Base-by-base conservation (phyloP, 2,888 invertebrate species). In the Oxyteleia sp. region DNA sequence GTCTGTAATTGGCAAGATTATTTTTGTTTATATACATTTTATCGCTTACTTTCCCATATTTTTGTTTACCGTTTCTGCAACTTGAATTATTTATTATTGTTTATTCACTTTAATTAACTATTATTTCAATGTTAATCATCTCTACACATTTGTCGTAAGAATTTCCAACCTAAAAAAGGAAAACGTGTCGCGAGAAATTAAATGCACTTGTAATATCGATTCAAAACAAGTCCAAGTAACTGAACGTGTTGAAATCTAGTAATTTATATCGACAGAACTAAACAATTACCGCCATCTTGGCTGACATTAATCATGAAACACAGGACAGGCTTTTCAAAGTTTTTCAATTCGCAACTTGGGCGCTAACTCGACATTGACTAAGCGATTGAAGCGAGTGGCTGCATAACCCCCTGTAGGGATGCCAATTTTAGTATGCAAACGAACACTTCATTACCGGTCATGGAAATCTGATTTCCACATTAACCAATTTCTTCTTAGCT, bases 231-330 rank as follows among this genome's bases (percentile, higher is more conserved):
- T 49, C 85, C 86, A 85, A 84, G 87, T 43, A 43, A 69, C 61
- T 32, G 15, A 47, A 49, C 53, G 18, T 29, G 59, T 45, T 51
- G 72, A 64, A 80, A 45, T 64, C 47, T 35, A 74, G 66, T 59
- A 68, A 81, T 74, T 68, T 75, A 63, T 55, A 82, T 71, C 45
- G 74, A 74, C 61, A 74, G 72, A 66, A 84, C 76, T 68, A 86
- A 82, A 64, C 81, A 74, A 84, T 80, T 79, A 79, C 74, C 72
- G 32, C 64, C 72, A 72, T 76, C 80, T 78, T 61, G 57, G 61
- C 47, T 49, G 41, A 49, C 72, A 85, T 85, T 85, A 84, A 85
- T 85, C 84, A 85, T 68, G 71, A 71, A 59, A 81, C 53, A 35
- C 72, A 61, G 78, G 78, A 76, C 78, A n/a, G n/a, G n/a, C n/a